Percentiles rank a stretch among this genome's conserved stretches.
phyloP scores from a whole-genome alignment of 1,140 invertebrate species.

The Argopecten irradians region DNA sequence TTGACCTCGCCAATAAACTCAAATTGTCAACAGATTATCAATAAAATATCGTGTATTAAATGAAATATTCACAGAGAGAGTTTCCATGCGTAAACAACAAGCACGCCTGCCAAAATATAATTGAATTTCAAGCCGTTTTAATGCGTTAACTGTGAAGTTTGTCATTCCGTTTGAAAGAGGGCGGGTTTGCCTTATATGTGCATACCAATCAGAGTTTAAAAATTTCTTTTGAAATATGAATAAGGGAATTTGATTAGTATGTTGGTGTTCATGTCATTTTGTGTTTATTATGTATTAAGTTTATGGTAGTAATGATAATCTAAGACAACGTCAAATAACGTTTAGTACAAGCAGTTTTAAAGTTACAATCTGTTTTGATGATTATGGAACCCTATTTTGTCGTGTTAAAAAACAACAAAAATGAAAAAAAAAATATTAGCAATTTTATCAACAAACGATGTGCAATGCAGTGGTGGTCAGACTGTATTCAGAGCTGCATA shows the following conservation, averaged over 20 bases:
- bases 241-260: not conserved
- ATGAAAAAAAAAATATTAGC: too few species aligned
- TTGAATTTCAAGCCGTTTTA: not conserved
- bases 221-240: not conserved
- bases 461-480: too few species aligned
- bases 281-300: too few species aligned
- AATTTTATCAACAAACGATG: too few species aligned
- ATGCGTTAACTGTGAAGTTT: not conserved
- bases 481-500: too few species aligned
- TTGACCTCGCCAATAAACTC: not conserved
- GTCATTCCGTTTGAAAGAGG: not conserved
- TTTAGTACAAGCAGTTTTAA: too few species aligned
- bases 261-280: too few species aligned
- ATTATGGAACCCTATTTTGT: too few species aligned
- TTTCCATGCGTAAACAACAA: not conserved
- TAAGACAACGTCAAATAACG: too few species aligned
- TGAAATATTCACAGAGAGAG: not conserved
- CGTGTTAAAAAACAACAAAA: too few species aligned
- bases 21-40: conserved; percentile 10
- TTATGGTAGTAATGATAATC: too few species aligned
- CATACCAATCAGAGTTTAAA: not conserved
- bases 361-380: too few species aligned
- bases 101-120: not conserved
- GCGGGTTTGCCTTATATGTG: not conserved
- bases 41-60: not conserved